These are phyloP conservation scores for Macrosteles quadrilineatus DNA, from an alignment of 1,140 invertebrate genomes.

Conservation along the genomic window DNA sequence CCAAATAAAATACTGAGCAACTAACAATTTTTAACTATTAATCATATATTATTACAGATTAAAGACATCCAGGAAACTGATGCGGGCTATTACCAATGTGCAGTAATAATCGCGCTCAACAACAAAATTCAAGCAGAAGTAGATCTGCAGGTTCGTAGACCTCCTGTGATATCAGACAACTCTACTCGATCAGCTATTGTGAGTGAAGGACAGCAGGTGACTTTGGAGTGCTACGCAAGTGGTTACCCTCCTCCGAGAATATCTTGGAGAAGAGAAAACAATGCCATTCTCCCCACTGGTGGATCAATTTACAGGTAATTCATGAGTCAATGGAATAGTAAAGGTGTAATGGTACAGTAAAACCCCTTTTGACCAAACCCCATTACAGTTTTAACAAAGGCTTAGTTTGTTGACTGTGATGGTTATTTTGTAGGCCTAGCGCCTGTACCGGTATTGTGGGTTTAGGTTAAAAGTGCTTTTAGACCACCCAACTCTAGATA, in stretches of 20 bases:
- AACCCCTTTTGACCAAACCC: too few relatives aligned
- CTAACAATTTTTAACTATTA: background rate
- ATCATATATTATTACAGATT: slow-evolving; percentile 58
- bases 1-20: too few relatives aligned
- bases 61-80: slow-evolving; percentile 95
- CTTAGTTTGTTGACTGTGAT: too few relatives aligned
- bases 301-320: slow-evolving; percentile 69
- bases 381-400: too few relatives aligned
- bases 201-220: slow-evolving; percentile 74
- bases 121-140: slow-evolving; percentile 83
- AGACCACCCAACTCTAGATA: too few relatives aligned
- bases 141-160: slow-evolving; percentile 77
- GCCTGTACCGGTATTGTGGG: too few relatives aligned
- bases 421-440: too few relatives aligned
- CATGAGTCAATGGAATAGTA: slow-evolving; percentile 8
- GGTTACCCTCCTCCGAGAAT: slow-evolving; percentile 81
- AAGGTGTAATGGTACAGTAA: background rate
- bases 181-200: slow-evolving; percentile 85
- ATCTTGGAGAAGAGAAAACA: slow-evolving; percentile 90
- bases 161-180: slow-evolving; percentile 90
- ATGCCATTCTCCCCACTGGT: slow-evolving; percentile 87
- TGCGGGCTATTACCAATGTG: slow-evolving; percentile 84
- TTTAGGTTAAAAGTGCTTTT: too few relatives aligned
- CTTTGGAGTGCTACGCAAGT: slow-evolving; percentile 84
- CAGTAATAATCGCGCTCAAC: slow-evolving; percentile 75